Base-by-base conservation (phyloP, 2,888 invertebrate genomes). In the Blera fallax region DNA sequence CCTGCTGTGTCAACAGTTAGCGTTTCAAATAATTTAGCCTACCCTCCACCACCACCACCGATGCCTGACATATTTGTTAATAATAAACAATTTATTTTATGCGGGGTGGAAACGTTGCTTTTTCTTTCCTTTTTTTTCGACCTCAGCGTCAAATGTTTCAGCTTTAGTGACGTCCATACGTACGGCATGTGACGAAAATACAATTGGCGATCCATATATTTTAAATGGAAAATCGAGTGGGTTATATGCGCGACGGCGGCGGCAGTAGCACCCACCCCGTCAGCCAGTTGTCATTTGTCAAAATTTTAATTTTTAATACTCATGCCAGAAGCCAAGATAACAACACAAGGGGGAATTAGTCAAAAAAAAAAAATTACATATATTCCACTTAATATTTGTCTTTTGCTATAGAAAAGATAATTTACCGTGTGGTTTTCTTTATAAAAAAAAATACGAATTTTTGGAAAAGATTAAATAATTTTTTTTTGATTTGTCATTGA, bases 21-120 rank as follows among this genome's bases (percentile, higher is more conserved):
- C 72, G 56, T 78, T 83, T 60, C 58, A 78, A 78, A 78, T 67
- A 72, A 67, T 83, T 82, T 81, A 64, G 56, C 62, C 62, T 65
- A 10, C 32, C 32, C 77, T 52, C 34, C 45, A 16, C 77, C 18
- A 8, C n/a, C 37, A 24, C 34, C 11, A 8, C n/a, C n/a, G 10
- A 56, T 43, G n/a, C 16, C n/a, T 10, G 54, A 29, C 34, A 43
- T 82, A 70, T 81, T 82, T 82, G 70, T 82, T 64, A 64, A 65
- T 70, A 77, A 77, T 70, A 82, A 77, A 77, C 81, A 82, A 82
- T 77, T 77, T 82, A 67, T 80, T 81, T 76, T 62, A 76, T 69
- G 69, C 62, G 64, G 70, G 70, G 34, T 77, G 50, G 60, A 52
- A 43, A 65, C 7, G 11, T 32, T 29, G n/a, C 5, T 11, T 21